Evolutionary conservation across 2,888 invertebrate genomes (phyloP), one percentile per base, ranked within the genome.

Genomic region (Pollenia griseotomentosa): DNA sequence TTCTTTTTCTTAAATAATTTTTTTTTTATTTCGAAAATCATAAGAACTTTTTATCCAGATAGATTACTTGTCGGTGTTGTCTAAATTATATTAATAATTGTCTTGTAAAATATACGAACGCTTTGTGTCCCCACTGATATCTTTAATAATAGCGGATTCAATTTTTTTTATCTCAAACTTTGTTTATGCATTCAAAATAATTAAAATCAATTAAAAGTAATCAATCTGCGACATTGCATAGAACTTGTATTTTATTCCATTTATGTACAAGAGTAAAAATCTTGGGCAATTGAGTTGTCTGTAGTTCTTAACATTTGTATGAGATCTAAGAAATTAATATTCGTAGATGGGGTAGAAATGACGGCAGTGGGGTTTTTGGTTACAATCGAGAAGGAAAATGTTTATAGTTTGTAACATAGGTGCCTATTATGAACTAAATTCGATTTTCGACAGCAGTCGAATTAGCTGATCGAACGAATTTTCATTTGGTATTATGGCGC

Each of bases 141-240:
- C 10, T 23, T 59, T 46, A 19, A 65, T 7, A 75, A 40, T 16
- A 53, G 55, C 11, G 55, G 12, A 44, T 55, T 71, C 11, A 59
- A 10, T 33, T 33, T 23, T 10, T 48, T 71, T 42, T 48, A 42
- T 53, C 12, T 19, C 14, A 23, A 55, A 71, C 33, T 55, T 82
- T 83, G 63, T 83, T 75, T 61, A 66, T 61, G 57, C 75, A 81
- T 71, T 73, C 83, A 53, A 65, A 83, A 81, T 73, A 87, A 87
- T 87, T 81, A 84, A 87, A 84, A 87, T 77, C 86, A 87, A 87
- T 87, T 87, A 81, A 84, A 78, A 42, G 65, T 84, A 84, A 87
- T 84, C 71, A 81, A 66, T 77, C 57, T 61, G 84, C 77, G 73
- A 73, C 77, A 77, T 80, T 77, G 59, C 68, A 77, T 16, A 33